Evolutionary conservation across 2,797 vertebrate genomes (phyloP), one percentile per base, ranked within the genome.

Genomic region (Acanthis flammea): DNA sequence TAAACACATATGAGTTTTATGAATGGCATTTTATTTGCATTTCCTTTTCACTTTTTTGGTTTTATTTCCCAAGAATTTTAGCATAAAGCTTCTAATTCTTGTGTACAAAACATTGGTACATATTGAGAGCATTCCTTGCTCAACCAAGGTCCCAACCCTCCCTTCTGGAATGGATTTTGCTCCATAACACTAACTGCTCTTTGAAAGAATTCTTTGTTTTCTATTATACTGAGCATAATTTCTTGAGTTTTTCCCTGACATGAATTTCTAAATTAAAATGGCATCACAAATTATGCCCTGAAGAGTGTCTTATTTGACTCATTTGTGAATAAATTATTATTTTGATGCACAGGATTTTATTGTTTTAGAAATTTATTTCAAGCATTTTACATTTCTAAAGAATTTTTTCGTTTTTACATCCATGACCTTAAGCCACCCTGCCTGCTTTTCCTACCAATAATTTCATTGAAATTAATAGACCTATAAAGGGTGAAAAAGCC

Each of bases 151-250:
- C 78, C 51, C 86, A 96, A 91, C 86, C 47, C n/a, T 90, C 96
- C 95, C 65, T 74, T 94, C 91, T 90, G 88, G 76, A 97, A 94
- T 83, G 35, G 82, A 90, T 94, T 96, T 92, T 15, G 77, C 61
- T 78, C 71, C 21, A 10, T 85, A 90, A 68, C 45, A 47, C 50
- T 71, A 91, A 68, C 41, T 63, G 21, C 10, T 62, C 31, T 90
- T 83, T 94, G 82, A 97, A 96, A 86, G 71, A 95, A 78, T 93
- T 96, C 86, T 96, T 97, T 97, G 88, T 94, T 96, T 97, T 81
- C 65, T 76, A 14, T 61, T 80, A 86, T 21, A 75, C 39, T 90
- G 39, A 83, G 79, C 22, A 79, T 74, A 96, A 94, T 95, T 94
- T 90, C 39, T 83, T 89, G 25, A 95, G 22, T 23, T 84, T 94